Percentiles rank a stretch among this genome's conserved stretches.
Conservation (phyloP, 1,140 invertebrate genomes). For the Akabosia matsudoensis region DNA sequence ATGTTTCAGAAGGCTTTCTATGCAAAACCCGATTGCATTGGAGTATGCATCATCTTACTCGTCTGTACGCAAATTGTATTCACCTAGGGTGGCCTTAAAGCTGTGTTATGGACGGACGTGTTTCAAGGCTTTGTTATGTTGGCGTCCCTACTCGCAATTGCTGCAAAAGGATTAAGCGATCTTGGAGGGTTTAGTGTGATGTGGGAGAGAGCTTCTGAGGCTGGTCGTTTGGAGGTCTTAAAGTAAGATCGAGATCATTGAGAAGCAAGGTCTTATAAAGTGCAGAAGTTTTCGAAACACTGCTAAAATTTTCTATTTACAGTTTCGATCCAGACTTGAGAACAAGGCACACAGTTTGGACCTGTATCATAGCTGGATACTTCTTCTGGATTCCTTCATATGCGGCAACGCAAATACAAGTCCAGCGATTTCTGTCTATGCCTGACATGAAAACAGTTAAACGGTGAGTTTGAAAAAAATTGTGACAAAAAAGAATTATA, state of each 20-base stretch:
- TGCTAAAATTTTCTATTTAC: neutral
- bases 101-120: constrained; percentile 57
- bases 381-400: constrained; percentile 43
- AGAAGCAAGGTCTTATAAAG: too few relatives aligned
- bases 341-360: constrained; percentile 41
- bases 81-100: constrained; percentile 37
- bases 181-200: constrained; percentile 52
- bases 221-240: constrained; percentile 21
- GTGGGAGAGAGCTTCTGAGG: neutral
- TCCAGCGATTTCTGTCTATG: constrained; percentile 43
- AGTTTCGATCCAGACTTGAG: constrained; percentile 40
- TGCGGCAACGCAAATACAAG: constrained; percentile 42
- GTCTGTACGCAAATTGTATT: constrained; percentile 5
- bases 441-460: constrained; percentile 36
- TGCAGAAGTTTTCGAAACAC: neutral
- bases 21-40: too few relatives aligned
- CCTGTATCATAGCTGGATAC: constrained; percentile 39
- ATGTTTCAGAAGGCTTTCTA: too few relatives aligned
- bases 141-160: constrained; percentile 53
- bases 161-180: constrained; percentile 54
- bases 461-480: constrained; percentile 30
- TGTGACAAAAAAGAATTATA: too few relatives aligned
- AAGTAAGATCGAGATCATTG: constrained; percentile 13
- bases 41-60: too few relatives aligned
- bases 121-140: constrained; percentile 58